phyloP scores from a whole-genome alignment of 2,797 vertebrate species.

The Choloepus didactylus region DNA sequence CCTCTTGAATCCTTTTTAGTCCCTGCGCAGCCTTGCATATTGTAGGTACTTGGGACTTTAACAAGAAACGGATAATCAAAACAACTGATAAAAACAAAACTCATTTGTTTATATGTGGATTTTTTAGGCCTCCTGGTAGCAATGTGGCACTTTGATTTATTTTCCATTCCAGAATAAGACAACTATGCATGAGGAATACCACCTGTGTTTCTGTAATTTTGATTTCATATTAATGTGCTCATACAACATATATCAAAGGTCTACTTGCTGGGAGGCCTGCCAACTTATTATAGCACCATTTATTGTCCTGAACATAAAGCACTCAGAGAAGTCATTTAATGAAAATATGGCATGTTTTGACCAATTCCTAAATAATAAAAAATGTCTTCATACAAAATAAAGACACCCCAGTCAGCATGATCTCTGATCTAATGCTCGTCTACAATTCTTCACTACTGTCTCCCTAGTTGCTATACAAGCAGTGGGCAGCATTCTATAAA shows the following conservation, averaged over 20 bases:
- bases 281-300: not conserved
- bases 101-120: constrained; percentile 51
- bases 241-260: constrained; percentile 32
- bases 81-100: constrained; percentile 49
- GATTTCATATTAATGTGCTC: not conserved
- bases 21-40: not conserved
- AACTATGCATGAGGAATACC: not conserved
- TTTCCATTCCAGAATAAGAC: constrained; percentile 70
- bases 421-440: constrained; percentile 23
- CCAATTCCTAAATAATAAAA: constrained; percentile 3
- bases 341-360: not conserved
- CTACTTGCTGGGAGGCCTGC: not conserved
- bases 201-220: constrained; percentile 37
- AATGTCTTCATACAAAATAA: constrained; percentile 38
- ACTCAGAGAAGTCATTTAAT: constrained; percentile 54
- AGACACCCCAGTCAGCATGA: not conserved
- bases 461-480: constrained; percentile 1
- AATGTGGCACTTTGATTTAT: constrained; percentile 45
- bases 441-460: constrained; percentile 22
- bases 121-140: not conserved
- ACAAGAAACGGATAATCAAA: constrained; percentile 44
- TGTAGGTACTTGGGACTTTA: not conserved
- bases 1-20: not conserved
- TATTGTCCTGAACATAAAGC: constrained; percentile 61
- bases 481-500: constrained; percentile 60